Percentiles rank a stretch among this genome's conserved stretches.
Evolutionary conservation across 2,888 invertebrate genomes (phyloP).

Genomic region (Drosophila nr. perissopoda): DNA sequence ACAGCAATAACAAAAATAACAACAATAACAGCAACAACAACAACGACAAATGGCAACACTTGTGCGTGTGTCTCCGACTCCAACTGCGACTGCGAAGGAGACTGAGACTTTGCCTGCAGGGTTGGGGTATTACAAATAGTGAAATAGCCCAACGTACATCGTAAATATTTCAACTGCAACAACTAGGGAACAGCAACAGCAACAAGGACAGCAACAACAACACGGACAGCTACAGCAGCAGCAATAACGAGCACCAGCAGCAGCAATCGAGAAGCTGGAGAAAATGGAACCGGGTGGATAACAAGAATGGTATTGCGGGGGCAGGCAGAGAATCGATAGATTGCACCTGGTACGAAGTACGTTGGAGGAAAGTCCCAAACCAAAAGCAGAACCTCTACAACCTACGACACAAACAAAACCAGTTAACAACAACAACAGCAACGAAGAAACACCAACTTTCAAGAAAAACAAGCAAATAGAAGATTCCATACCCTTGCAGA

Average conservation of each 20-base stretch:
- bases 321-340: slow-evolving; percentile 72
- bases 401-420: slow-evolving; percentile 70
- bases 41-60: slow-evolving; percentile 58
- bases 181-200: slow-evolving; percentile 57
- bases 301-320: slow-evolving; percentile 26
- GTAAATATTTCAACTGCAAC: slow-evolving; percentile 81
- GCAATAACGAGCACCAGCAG: slow-evolving; percentile 74
- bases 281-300: slow-evolving; percentile 12
- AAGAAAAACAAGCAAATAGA: slow-evolving; percentile 60
- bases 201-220: slow-evolving; percentile 48
- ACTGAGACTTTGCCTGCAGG: slow-evolving; percentile 15
- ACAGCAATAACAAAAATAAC: slow-evolving; percentile 15
- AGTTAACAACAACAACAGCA: slow-evolving; percentile 50
- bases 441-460: slow-evolving; percentile 27
- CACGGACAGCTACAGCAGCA: slow-evolving; percentile 51
- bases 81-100: slow-evolving; percentile 12
- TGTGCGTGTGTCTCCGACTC: slow-evolving; percentile 71
- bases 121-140: slow-evolving; percentile 68
- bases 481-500: background rate
- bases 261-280: slow-evolving; percentile 38
- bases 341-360: slow-evolving; percentile 76
- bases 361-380: slow-evolving; percentile 68
- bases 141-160: slow-evolving; percentile 80
- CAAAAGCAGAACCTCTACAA: slow-evolving; percentile 61
- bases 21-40: slow-evolving; percentile 24